Conservation (phyloP, 2,888 invertebrate species). For the Nematopogon swammerdamellus region DNA sequence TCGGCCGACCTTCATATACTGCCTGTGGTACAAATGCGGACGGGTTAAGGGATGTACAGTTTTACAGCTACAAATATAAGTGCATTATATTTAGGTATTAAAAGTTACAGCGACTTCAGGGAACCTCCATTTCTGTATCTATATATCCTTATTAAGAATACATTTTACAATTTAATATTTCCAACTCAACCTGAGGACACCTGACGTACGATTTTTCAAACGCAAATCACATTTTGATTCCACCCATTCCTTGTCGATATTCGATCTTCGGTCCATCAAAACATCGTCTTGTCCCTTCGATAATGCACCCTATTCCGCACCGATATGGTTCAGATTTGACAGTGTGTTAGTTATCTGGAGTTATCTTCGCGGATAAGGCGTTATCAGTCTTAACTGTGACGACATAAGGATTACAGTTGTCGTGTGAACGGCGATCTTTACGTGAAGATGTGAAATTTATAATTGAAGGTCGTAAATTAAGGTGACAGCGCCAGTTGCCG, state of each 20-base stretch:
- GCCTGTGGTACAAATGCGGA: no score
- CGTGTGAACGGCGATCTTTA: background rate
- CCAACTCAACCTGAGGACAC: no score
- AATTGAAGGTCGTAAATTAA: conserved; percentile 58
- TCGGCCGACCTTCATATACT: no score
- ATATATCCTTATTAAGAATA: no score
- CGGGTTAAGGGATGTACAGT: no score
- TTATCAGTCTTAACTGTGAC: background rate
- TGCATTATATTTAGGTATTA: no score
- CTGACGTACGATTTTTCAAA: background rate
- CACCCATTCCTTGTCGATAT: background rate
- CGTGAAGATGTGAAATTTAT: conserved; percentile 27
- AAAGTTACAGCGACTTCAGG: no score
- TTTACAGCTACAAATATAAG: no score
- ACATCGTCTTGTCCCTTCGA: background rate
- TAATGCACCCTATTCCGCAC: background rate
- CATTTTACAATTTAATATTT: no score
- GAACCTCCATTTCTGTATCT: no score
- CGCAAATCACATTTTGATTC: background rate
- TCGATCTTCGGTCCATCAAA: background rate
- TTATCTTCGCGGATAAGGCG: background rate
- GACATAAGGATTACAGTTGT: background rate
- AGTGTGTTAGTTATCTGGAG: background rate
- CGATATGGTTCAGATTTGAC: background rate
- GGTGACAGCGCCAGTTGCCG: conserved; percentile 58